Conservation (phyloP, 2,113 vertebrate species). For the Phocoena phocoena region DNA sequence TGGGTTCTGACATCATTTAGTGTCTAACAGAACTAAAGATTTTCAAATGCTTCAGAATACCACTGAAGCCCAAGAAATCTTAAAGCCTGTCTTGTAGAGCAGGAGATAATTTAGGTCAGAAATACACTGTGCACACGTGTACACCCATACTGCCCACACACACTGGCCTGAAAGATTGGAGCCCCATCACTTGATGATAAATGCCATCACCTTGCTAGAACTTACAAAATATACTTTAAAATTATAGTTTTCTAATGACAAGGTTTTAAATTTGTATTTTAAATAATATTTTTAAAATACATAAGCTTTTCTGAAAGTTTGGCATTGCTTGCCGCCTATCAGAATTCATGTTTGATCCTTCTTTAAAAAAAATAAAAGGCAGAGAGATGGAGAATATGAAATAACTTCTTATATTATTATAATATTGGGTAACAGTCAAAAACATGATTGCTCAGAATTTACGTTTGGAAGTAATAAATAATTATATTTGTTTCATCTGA, state of each 20-base stretch:
- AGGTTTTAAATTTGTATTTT: not conserved
- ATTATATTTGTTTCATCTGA: not conserved
- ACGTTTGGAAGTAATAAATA: not conserved
- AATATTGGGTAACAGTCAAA: not conserved
- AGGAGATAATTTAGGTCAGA: not conserved
- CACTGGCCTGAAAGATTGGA: not conserved
- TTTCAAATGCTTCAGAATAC: not conserved
- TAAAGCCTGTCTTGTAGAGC: not conserved
- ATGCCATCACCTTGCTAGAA: not conserved
- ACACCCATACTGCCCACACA: fast-evolving
- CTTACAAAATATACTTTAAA: not conserved
- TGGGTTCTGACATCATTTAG: not conserved
- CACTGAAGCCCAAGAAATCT: not conserved
- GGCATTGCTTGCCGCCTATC: not conserved
- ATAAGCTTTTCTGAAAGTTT: not conserved
- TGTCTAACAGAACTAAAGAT: not conserved
- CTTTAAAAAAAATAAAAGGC: not conserved
- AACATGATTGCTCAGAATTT: not conserved
- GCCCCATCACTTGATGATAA: not conserved
- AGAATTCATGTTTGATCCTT: not conserved
- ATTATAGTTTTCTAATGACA: not conserved
- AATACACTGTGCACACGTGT: not conserved
- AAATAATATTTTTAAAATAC: not conserved
- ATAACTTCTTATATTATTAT: not conserved
- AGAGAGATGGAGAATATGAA: not conserved